phyloP scores from a whole-genome alignment of 2,797 vertebrate genomes.

The Simalia tracyae region DNA sequence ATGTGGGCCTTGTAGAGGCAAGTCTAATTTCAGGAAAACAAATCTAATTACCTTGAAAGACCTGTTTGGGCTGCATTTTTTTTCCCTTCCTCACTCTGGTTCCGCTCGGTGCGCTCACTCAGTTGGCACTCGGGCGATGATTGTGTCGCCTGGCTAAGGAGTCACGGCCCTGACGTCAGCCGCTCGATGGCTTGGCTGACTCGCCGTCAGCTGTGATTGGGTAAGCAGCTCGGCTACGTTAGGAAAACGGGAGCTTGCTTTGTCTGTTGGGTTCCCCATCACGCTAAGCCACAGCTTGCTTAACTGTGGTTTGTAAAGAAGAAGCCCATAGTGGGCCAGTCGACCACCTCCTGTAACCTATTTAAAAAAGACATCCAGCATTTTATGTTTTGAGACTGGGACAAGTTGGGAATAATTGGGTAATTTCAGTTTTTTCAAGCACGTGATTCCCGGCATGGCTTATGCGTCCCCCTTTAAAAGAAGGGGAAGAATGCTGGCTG shows the following conservation, averaged over 20 bases:
- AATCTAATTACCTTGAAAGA: conserved; percentile 57
- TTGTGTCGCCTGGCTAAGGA: background rate
- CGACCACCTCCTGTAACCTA: background rate
- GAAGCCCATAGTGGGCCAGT: background rate
- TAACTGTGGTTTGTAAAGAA: background rate
- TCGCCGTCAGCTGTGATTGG: rapidly evolving
- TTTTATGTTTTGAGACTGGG: background rate
- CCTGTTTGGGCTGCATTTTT: conserved; percentile 53
- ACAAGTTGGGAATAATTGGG: background rate
- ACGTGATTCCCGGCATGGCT: background rate
- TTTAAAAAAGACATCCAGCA: background rate
- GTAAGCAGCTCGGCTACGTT: background rate
- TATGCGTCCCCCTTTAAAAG: background rate
- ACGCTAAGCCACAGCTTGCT: background rate
- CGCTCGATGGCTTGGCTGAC: background rate
- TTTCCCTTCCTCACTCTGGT: background rate
- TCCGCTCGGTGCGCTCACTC: conserved; percentile 25
- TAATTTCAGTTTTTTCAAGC: background rate
- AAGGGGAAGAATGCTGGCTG: background rate
- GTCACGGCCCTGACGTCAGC: background rate
- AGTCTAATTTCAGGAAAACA: conserved; percentile 45
- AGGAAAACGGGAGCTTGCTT: background rate
- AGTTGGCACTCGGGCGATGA: background rate
- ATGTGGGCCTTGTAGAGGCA: conserved; percentile 45
- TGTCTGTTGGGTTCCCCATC: background rate